These are phyloP conservation scores for Vireo altiloquus DNA, from an alignment of 2,113 vertebrate genomes.

Conservation along the genomic window DNA sequence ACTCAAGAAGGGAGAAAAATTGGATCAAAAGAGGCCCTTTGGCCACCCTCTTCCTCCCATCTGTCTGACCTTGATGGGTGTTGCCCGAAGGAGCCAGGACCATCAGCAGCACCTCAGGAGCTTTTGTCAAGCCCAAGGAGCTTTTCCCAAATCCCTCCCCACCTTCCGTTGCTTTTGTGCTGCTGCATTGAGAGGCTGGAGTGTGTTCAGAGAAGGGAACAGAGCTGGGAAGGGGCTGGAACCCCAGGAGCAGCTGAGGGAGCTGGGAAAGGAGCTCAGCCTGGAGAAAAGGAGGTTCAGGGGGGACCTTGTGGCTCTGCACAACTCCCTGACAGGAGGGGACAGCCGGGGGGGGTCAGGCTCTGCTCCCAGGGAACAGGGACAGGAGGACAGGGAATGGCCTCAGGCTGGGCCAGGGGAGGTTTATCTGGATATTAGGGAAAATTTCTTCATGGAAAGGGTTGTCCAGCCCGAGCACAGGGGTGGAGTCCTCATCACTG, in stretches of 20 bases:
- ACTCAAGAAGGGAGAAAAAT: neutral
- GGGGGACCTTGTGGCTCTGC: neutral
- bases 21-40: neutral
- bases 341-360: fast-evolving
- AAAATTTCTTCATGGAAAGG: neutral
- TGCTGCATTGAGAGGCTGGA: neutral
- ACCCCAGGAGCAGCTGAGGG: fast-evolving
- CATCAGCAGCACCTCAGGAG: neutral
- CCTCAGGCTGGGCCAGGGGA: fast-evolving
- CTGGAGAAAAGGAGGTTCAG: neutral
- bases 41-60: neutral
- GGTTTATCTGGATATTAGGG: neutral
- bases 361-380: neutral
- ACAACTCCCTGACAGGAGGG: neutral
- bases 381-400: neutral
- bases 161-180: neutral
- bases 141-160: neutral
- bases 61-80: fast-evolving
- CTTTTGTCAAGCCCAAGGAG: neutral
- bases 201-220: fast-evolving
- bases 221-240: neutral
- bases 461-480: neutral
- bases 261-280: neutral
- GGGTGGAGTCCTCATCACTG: neutral
- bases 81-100: neutral